Evolutionary conservation across 2,888 invertebrate genomes (phyloP).

Genomic region (Pachycephus smyrnensis): DNA sequence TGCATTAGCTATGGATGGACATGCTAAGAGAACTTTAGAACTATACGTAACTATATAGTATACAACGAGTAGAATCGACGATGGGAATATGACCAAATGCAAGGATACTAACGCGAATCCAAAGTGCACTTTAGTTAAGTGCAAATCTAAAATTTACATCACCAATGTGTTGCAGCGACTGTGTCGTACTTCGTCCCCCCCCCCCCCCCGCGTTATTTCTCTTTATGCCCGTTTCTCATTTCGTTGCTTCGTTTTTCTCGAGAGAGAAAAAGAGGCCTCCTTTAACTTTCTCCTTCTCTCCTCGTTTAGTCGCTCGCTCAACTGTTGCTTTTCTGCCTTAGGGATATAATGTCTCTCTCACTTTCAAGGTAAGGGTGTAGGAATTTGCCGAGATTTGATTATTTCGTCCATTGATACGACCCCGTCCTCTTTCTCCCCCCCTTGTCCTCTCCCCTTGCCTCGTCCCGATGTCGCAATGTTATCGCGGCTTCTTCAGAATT

Average conservation of each 20-base stretch:
- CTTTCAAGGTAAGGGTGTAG: not conserved
- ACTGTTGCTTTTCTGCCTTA: not conserved
- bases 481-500: not conserved
- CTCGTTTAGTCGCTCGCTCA: not conserved
- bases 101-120: constrained; percentile 27
- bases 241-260: not conserved
- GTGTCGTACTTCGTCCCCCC: not conserved
- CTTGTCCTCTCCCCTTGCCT: not conserved
- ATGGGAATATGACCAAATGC: not conserved
- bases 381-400: not conserved
- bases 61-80: not conserved
- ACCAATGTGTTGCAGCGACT: constrained; percentile 31
- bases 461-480: not conserved
- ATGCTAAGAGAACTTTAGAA: not conserved
- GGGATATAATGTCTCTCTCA: not conserved
- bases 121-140: constrained; percentile 47
- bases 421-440: not conserved
- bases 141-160: constrained; percentile 51
- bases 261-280: no score
- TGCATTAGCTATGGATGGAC: not conserved
- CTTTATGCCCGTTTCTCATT: not conserved
- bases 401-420: not conserved
- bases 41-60: not conserved
- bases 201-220: not conserved
- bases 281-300: not conserved